Evolutionary conservation across 2,888 invertebrate genomes (phyloP).

Genomic region (Drosophila prostipennis): DNA sequence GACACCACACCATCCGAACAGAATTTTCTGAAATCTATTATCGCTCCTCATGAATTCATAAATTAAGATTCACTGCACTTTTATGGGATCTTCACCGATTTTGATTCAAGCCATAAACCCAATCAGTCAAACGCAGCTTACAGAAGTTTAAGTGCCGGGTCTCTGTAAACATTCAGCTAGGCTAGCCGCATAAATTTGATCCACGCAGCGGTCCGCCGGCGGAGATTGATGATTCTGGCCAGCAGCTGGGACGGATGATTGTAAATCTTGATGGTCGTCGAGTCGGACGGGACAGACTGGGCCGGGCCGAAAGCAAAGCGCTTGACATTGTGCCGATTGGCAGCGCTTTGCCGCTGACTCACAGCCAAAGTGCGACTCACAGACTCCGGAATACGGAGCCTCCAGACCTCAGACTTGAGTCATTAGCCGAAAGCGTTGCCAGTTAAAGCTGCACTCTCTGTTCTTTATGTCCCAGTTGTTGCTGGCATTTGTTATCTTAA

Average conservation of each 20-base stretch:
- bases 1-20: conserved; percentile 2
- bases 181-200: conserved; percentile 65
- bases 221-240: conserved; percentile 71
- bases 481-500: conserved; percentile 55
- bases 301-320: neutral
- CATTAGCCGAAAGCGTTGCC: conserved; percentile 62
- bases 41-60: conserved; percentile 24
- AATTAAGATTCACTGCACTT: conserved; percentile 31
- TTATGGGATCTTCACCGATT: conserved; percentile 22
- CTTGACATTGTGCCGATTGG: conserved; percentile 71
- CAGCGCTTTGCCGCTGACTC: conserved; percentile 50
- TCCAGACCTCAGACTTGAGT: conserved; percentile 49
- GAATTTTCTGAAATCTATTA: conserved; percentile 13
- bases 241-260: conserved; percentile 58
- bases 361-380: conserved; percentile 34
- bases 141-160: conserved; percentile 21
- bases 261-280: conserved; percentile 54
- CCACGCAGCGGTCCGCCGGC: conserved; percentile 49
- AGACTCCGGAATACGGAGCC: conserved; percentile 12
- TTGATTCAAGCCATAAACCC: conserved; percentile 16
- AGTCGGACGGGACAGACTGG: neutral
- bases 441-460: conserved; percentile 27
- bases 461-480: conserved; percentile 31
- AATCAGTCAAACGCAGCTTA: conserved; percentile 28
- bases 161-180: conserved; percentile 32